Evolutionary conservation across 1,140 invertebrate genomes (phyloP).

Genomic region (Mactra quadrangularis): DNA sequence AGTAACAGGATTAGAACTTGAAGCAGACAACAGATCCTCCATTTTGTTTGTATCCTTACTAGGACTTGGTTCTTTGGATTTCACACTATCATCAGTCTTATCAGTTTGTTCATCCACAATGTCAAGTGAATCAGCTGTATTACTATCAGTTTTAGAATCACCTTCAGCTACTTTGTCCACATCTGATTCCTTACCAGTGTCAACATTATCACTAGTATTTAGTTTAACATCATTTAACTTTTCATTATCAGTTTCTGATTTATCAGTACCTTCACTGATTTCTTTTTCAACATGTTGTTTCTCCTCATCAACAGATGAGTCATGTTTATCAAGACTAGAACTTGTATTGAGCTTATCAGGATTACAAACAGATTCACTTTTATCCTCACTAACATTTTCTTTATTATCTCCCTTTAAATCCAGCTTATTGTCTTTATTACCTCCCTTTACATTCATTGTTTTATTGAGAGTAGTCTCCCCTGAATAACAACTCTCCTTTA

Average conservation of each 20-base stretch:
- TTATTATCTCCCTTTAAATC: no score
- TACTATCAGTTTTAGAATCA: background rate
- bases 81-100: background rate
- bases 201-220: conserved; percentile 10
- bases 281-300: no score
- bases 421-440: background rate
- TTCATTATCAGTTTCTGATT: conserved; percentile 30
- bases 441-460: background rate
- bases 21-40: background rate
- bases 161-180: background rate
- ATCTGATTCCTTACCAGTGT: background rate
- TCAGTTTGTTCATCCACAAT: background rate
- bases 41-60: background rate
- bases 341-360: background rate
- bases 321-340: conserved; percentile 20
- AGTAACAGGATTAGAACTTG: no score
- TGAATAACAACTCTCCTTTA: conserved; percentile 57
- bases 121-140: background rate
- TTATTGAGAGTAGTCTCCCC: background rate
- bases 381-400: background rate
- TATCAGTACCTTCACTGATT: conserved; percentile 19
- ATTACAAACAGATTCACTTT: background rate
- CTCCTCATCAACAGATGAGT: no score
- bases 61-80: no score
- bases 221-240: background rate